Evolutionary conservation across 2,888 invertebrate species (phyloP).

Genomic region (Zonitis immaculata): DNA sequence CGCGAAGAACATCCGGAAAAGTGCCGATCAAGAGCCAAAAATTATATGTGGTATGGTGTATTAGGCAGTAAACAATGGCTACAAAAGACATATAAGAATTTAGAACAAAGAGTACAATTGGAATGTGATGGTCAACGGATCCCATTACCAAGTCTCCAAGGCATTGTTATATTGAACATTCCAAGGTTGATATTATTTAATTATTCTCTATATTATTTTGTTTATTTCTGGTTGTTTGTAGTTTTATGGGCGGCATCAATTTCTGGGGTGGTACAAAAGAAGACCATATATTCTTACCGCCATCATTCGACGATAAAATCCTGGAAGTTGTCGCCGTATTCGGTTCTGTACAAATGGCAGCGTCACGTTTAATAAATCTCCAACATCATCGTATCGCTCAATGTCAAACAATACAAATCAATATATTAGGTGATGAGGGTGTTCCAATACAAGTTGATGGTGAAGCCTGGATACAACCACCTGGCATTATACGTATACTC

Average conservation of each 20-base stretch:
- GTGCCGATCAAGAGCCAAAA: slow-evolving; percentile 87
- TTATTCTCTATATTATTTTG: too few species aligned
- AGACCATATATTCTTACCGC: slow-evolving; percentile 86
- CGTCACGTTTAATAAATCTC: slow-evolving; percentile 88
- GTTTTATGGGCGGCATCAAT: slow-evolving; percentile 97
- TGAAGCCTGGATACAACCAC: slow-evolving; percentile 97
- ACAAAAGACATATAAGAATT: slow-evolving; percentile 90
- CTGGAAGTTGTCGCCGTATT: slow-evolving; percentile 97
- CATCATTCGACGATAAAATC: slow-evolving; percentile 93
- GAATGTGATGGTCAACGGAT: slow-evolving; percentile 97
- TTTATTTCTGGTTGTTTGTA: too few species aligned
- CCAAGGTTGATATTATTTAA: too few species aligned
- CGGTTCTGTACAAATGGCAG: slow-evolving; percentile 97
- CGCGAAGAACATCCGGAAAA: slow-evolving; percentile 96
- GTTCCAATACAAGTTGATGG: slow-evolving; percentile 97
- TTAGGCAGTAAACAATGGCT: slow-evolving; percentile 74
- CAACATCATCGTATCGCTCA: slow-evolving; percentile 97
- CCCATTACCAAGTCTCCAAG: slow-evolving; percentile 91
- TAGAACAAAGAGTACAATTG: slow-evolving; percentile 90
- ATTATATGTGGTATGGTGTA: slow-evolving; percentile 94
- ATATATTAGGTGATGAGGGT: slow-evolving; percentile 84
- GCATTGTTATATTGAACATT: slow-evolving; percentile 95
- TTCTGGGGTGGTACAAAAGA: slow-evolving; percentile 96
- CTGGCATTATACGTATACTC: slow-evolving; percentile 91
- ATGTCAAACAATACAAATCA: slow-evolving; percentile 93